Percentiles rank a stretch among this genome's conserved stretches.
Evolutionary conservation across 1,140 invertebrate genomes (phyloP).

Genomic region (Pararge aegeria): DNA sequence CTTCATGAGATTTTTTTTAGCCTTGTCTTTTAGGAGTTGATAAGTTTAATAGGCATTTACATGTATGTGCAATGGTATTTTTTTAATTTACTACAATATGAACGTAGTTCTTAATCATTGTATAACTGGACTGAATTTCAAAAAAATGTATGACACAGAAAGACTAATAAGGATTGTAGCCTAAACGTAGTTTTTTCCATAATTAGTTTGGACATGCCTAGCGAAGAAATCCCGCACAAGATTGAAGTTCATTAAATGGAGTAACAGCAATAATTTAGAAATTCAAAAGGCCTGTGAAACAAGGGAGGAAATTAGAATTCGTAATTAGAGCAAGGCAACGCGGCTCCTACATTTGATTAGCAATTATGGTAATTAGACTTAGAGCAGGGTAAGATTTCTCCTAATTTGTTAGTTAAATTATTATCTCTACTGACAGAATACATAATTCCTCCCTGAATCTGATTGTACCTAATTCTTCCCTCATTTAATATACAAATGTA

Average conservation of each 20-base stretch:
- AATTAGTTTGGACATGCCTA: not conserved
- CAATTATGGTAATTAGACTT: constrained; percentile 79
- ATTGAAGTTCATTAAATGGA: constrained; percentile 64
- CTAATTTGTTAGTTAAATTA: constrained; percentile 78
- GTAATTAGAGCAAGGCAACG: constrained; percentile 69
- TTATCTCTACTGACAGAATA: constrained; percentile 56
- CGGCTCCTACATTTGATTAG: constrained; percentile 76
- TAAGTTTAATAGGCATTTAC: no score
- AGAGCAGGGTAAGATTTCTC: constrained; percentile 76
- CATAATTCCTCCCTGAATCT: constrained; percentile 46
- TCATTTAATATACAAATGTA: not conserved
- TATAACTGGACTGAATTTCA: no score
- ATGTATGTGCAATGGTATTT: no score
- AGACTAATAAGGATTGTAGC: no score
- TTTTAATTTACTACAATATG: no score
- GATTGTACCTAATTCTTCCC: constrained; percentile 27
- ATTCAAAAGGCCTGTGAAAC: constrained; percentile 76
- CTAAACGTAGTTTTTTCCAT: no score
- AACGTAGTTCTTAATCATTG: no score
- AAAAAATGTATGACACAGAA: no score
- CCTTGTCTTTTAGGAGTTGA: no score
- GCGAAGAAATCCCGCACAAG: constrained; percentile 1
- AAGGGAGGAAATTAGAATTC: constrained; percentile 78
- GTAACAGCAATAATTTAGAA: constrained; percentile 69
- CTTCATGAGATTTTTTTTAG: no score